Evolutionary conservation across 2,888 invertebrate genomes (phyloP).

Genomic region (Zaprionus obscuricornis): DNA sequence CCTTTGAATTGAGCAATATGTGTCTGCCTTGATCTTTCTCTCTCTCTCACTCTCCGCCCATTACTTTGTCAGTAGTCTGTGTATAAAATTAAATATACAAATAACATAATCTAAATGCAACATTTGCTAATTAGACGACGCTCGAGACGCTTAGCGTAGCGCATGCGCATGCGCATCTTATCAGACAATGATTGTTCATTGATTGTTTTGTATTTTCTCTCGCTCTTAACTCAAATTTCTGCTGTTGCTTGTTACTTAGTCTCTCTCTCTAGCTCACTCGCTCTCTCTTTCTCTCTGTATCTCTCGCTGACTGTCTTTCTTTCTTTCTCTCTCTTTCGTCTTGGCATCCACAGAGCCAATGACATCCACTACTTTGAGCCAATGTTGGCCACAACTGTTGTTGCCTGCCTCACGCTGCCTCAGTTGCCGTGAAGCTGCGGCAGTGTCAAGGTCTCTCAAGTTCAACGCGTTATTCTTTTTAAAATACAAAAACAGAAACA

Average conservation of each 20-base stretch:
- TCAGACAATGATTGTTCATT: too few species aligned
- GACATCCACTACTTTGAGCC: conserved; percentile 59
- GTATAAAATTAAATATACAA: conserved; percentile 14
- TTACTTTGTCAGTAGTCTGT: conserved; percentile 5
- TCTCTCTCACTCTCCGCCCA: too few species aligned
- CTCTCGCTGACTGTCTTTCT: background rate
- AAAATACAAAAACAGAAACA: conserved; percentile 14
- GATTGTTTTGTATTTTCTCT: too few species aligned
- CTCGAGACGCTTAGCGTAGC: conserved; percentile 48
- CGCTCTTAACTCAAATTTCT: background rate
- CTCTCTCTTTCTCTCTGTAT: conserved; percentile 16
- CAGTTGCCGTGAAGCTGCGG: conserved; percentile 83
- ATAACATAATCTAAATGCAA: conserved; percentile 34
- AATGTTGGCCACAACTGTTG: conserved; percentile 70
- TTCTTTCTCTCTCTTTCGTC: conserved; percentile 21
- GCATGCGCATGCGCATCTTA: conserved; percentile 34
- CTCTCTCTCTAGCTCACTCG: conserved; percentile 6
- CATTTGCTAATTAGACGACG: conserved; percentile 46
- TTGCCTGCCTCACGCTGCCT: conserved; percentile 57
- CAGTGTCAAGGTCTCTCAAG: conserved; percentile 84
- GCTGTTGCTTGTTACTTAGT: background rate
- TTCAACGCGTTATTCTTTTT: conserved; percentile 68
- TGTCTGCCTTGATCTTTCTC: too few species aligned
- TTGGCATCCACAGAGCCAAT: conserved; percentile 59
- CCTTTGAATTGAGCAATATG: too few species aligned